Base-by-base conservation (phyloP, 2,113 vertebrate genomes). In the Lycocorax pyrrhopterus region DNA sequence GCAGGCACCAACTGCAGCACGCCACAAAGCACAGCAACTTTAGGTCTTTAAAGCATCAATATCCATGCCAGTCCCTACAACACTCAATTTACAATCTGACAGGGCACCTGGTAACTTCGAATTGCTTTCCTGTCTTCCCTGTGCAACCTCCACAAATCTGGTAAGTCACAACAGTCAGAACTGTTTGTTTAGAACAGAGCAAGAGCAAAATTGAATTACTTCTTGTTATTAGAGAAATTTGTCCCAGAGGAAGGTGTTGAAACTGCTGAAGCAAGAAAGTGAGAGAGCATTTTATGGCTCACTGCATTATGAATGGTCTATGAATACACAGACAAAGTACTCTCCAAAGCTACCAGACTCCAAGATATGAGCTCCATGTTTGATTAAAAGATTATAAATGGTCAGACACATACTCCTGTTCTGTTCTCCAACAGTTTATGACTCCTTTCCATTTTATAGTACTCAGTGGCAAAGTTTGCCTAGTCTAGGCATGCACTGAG, bases 161-260 rank as follows among this genome's bases (percentile, higher is more conserved):
- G 33, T 53, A 86, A 88, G 52, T 51, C 14, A n/a, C 75, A 80
- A 58, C 62, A 89, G 49, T 85, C 75, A 91, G 25, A 53, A 47
- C 74, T 77, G 94, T 96, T 95, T 90, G 90, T 93, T 96, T 94
- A 84, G 78, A 84, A 96, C 43, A 21, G 83, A 97, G 58, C 43
- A 92, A 96, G 81, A 96, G 59, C 90, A 97, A 97, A 97, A 98
- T 96, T 98, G 97, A 98, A 98, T 98, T 98, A 98, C 93, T 90
- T 95, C 94, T 94, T 56, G 30, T 94, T 96, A 97, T 98, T 98
- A 97, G 93, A 98, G 96, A 97, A 97, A 98, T 79, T 90, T 95
- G 83, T 97, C 97, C 95, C 96, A 69, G 93, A 96, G 96, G 97
- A 96, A 94, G 84, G 78, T 96, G 96, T 83, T 93, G 89, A 97